A percentile compares a stretch with the other conserved stretches of the same genome.
These are phyloP conservation scores for Cacoxenus indagator DNA, from an alignment of 2,888 invertebrate species.

Conservation along the genomic window DNA sequence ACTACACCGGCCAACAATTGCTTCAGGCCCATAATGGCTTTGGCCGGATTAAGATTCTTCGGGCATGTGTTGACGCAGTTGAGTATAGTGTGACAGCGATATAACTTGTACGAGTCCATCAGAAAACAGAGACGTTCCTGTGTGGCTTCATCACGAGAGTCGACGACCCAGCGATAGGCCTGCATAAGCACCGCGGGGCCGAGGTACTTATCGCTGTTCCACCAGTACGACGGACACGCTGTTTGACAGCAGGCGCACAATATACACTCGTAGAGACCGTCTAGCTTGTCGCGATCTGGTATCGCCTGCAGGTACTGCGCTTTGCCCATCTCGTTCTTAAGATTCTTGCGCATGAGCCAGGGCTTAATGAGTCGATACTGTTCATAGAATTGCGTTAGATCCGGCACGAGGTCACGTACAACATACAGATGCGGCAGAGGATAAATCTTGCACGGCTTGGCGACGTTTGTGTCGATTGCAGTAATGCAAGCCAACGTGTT, in stretches of 20 bases:
- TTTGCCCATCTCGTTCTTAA: slow-evolving; percentile 74
- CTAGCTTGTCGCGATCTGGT: slow-evolving; percentile 90
- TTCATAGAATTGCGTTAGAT: slow-evolving; percentile 93
- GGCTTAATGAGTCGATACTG: slow-evolving; percentile 96
- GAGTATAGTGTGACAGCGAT: slow-evolving; percentile 96
- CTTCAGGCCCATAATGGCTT: slow-evolving; percentile 95
- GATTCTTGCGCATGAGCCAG: slow-evolving; percentile 82
- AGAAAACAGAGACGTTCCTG: slow-evolving; percentile 82
- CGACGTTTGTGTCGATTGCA: slow-evolving; percentile 77
- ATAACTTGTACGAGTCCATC: slow-evolving; percentile 90
- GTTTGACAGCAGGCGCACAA: slow-evolving; percentile 97
- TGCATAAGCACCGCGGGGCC: slow-evolving; percentile 99
- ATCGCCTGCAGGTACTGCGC: slow-evolving; percentile 88
- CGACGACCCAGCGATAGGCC: slow-evolving; percentile 97
- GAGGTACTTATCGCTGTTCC: slow-evolving; percentile 97
- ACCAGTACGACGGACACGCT: slow-evolving; percentile 98
- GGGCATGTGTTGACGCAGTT: slow-evolving; percentile 96
- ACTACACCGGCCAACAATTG: slow-evolving; percentile 85
- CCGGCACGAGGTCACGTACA: slow-evolving; percentile 92
- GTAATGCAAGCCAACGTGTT: slow-evolving; percentile 95
- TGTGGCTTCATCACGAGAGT: slow-evolving; percentile 89
- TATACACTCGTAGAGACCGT: slow-evolving; percentile 97
- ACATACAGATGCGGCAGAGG: slow-evolving; percentile 99
- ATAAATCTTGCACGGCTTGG: slow-evolving; percentile 85
- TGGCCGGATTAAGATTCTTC: slow-evolving; percentile 94